Base-by-base conservation (phyloP, 2,888 invertebrate genomes). In the Agriopis marginaria region DNA sequence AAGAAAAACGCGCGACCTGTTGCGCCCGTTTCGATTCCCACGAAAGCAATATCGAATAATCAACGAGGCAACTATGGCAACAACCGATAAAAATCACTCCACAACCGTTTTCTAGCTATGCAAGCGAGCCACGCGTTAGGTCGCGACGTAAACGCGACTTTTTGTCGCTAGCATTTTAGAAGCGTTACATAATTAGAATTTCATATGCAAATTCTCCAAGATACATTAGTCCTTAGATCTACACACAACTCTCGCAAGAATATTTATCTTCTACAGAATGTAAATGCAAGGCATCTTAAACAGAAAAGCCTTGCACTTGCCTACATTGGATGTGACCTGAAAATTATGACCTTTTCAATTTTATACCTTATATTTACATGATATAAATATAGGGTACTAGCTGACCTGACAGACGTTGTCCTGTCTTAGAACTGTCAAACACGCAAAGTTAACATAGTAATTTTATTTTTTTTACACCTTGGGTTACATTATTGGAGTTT, bases 191-290 rank as follows among this genome's bases (percentile, higher is more conserved):
- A 61, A 39, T 65, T 12, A 63, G n/a, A 58, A 65, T 62, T 61
- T 51, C 44, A 59, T 47, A 64, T 50, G 60, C 42, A 49, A 59
- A 60, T 53, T 68, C 59, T 54, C 17, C 50, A 47, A 50, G 44
- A 66, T 63, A 66, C 65, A 69, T 66, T 66, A 70, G 54, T 66
- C n/a, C 66, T 66, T 70, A 70, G 49, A 63, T 62, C 69, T 68
- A 68, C 58, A 70, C 66, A 70, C 58, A 62, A 63, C 42, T 63
- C 49, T 61, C 50, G 49, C 44, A 56, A 51, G 42, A 8, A 65
- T 44, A 40, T 39, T 68, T n/a, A 23, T 3, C 32, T 23, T 63
- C 65, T 65, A 69, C 61, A 56, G 17, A 40, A 55, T 45, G 51
- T 63, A 47, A 56, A 62, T 65, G 47, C 69, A 65, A 58, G 56